Evolutionary conservation across 2,888 invertebrate species (phyloP), one percentile per base, ranked within the genome.

Genomic region (Altica lythri): DNA sequence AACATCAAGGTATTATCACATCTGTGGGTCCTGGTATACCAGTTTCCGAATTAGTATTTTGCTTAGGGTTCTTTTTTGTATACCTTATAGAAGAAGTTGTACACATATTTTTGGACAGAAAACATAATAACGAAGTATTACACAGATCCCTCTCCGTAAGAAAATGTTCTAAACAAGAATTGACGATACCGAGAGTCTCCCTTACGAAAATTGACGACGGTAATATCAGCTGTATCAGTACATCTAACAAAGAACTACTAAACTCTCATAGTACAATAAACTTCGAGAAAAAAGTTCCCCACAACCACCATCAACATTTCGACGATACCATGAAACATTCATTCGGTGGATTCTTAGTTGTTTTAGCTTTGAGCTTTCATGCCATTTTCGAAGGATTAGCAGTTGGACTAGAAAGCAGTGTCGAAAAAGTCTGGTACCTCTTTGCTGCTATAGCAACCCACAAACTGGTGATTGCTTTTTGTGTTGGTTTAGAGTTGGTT

Each of bases 311-410:
- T 56, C 59, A 65, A 30, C 43, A 62, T 16, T 43, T 66, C 16
- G 64, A 62, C 35, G 64, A 63, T 29, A 55, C 65, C 40, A 59
- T 60, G 1, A 65, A 66, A 30, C 65, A 83, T 40, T 83, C 86
- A 0, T 84, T 86, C 2, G 80, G 83, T 2, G 85, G 82, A 25
- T 75, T 86, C 3, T 71, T 86, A 37, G 82, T 85, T 0, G 83
- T 87, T 5, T 72, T 86, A 37, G 86, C 86, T 0, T 69, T 87
- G 4, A 85, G 85, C 29, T 84, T 86, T 59, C 86, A 87, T 68
- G 85, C 86, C 1, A 80, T 86, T 18, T 85, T 86, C 67, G 86
- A 87, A 74, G 86, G 86, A 1, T 70, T 87, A 13, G 85, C 86
- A 0, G 84, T 86, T 1, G 86, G 86, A 0, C 69, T 86, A 10